Conservation (phyloP, 2,113 vertebrate genomes). For the Aix galericulata region DNA sequence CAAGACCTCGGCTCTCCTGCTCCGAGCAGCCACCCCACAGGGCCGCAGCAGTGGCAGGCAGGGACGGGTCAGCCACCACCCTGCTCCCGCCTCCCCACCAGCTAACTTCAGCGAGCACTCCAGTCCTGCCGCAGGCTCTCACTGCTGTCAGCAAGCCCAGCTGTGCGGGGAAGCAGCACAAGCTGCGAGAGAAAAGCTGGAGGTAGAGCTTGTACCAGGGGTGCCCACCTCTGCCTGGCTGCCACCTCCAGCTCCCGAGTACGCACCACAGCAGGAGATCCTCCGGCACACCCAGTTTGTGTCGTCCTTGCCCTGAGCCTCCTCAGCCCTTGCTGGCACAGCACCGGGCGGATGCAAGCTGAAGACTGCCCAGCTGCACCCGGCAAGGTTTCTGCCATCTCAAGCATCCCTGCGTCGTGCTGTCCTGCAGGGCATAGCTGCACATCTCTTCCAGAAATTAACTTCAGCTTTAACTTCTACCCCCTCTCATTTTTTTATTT, state of each 20-base stretch:
- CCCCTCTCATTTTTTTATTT: not conserved
- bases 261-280: not conserved
- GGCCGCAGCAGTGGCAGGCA: rapidly evolving
- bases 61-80: rapidly evolving
- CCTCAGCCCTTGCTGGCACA: rapidly evolving
- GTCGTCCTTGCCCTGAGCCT: rapidly evolving
- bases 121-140: rapidly evolving
- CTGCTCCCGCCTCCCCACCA: not conserved
- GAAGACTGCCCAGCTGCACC: not conserved
- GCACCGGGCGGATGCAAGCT: not conserved
- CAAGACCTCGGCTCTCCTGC: not conserved
- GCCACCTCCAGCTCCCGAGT: not conserved
- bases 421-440: not conserved
- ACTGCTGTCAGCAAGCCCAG: not conserved
- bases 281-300: not conserved
- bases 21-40: rapidly evolving
- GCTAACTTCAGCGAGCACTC: not conserved
- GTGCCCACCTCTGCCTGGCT: not conserved
- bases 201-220: not conserved
- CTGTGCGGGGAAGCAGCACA: not conserved
- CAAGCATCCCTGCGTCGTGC: not conserved
- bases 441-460: not conserved
- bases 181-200: not conserved
- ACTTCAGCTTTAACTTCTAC: not conserved
- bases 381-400: not conserved